Evolutionary conservation across 2,113 vertebrate genomes (phyloP), one percentile per base, ranked within the genome.

Genomic region (Hyla sarda): DNA sequence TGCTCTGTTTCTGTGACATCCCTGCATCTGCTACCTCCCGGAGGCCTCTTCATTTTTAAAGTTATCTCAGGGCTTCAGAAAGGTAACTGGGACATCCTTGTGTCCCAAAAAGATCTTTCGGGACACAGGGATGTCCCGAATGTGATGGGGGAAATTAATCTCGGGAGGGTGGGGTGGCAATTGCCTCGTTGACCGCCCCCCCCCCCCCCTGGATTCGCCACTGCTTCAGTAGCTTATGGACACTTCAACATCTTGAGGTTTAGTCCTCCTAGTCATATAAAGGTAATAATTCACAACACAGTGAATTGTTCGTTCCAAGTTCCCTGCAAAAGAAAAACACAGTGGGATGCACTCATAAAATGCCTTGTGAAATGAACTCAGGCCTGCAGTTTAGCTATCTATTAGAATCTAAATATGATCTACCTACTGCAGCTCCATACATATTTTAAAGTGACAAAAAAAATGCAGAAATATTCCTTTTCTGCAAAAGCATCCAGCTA

Each of bases 381-480:
- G 78, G 56, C 78, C 58, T 54, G 82, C 52, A 60, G 71, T 75
- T 84, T 56, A 56, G 65, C 12, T 83, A 54, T 74, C 81, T 78
- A 73, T 72, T 80, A 80, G 34, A 81, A 80, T 80, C 48, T 56
- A 86, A 71, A 73, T 86, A 48, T 80, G 71, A 28, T 16, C 48
- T 17, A 80, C 65, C 76, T 72, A 80, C 48, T 71, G 47, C 25
- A 30, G 65, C 62, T 58, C 69, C 76, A 86, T 80, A 56, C 84
- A 86, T 81, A 86, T 86, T 86, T 86, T 86, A 86, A 80, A 86
- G 65, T 48, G 5, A 47, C 62, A 86, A 47, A 80, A 47, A 80
- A 71, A 81, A 58, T 37, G 34, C 17, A 34, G 48, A 74, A 81
- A 81, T 81, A 60, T 81, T 74, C 77, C 17, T 73, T 30, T 81